Evolutionary conservation across 1,140 invertebrate genomes (phyloP), one percentile per base, ranked within the genome.

Genomic region (Lepidurus arcticus): DNA sequence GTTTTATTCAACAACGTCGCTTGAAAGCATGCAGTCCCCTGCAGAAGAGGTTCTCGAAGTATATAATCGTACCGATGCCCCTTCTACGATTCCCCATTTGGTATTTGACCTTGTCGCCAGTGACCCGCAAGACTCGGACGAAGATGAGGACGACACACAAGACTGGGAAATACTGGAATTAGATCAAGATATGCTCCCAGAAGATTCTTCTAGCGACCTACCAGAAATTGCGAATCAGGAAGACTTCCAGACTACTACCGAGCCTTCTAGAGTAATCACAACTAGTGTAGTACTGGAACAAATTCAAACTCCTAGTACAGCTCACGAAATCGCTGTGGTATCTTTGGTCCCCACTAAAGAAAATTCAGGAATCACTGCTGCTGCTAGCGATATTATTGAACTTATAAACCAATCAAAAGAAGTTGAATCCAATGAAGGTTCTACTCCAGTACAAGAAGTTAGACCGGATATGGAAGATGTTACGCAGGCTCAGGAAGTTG

Each of bases 181-280:
- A 73, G 42, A 45, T 21, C 7, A 34, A 7, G 73, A 44, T 7
- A 43, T 16, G 6, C 53, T 43, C 6, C 77, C 34, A 24, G 73
- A 44, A 43, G 77, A 78, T 44, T 65, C 73, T 24, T 44, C 75
- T 85, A 85, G 85, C 76, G 80, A 90, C 9, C 82, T 85, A 53
- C 84, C 83, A 47, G 79, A 80, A 76, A 81, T 83, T 16, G 84
- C 85, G 80, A 85, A 85, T 77, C 85, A 85, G 80, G 84, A 85
- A 79, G 83, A 73, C 85, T 74, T 80, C 80, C 34, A 34, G 34
- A 3, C 34, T 34, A 34, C 34, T 34, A 34, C 34, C 34, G 34
- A 4, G 3, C 34, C 80, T 34, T 34, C 34, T 34, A 34, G 34
- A 34, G 34, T 34, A 34, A 34, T 34, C 34, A 34, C 34, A 34